Evolutionary conservation across 2,888 invertebrate genomes (phyloP).

Genomic region (Suillia variegata): DNA sequence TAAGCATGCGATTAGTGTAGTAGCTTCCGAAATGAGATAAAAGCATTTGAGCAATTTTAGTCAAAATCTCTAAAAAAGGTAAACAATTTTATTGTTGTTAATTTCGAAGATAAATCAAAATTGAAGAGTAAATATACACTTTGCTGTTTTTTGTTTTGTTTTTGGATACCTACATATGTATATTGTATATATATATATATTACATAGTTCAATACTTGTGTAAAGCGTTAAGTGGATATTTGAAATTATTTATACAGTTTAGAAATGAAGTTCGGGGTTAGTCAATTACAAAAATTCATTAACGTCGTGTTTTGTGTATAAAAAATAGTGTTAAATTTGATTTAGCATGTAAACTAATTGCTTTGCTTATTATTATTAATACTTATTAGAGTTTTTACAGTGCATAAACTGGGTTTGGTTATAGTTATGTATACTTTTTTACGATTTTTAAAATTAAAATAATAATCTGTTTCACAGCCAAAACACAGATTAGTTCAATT

Average conservation of each 20-base stretch:
- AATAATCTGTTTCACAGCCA: slow-evolving; percentile 60
- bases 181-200: not conserved
- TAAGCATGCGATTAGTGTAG: not conserved
- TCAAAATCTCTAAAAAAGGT: not conserved
- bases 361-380: no score
- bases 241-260: no score
- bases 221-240: no score
- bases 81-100: not conserved
- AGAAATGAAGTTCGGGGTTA: no score
- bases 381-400: no score
- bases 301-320: no score
- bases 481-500: slow-evolving; percentile 56
- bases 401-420: no score
- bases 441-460: slow-evolving; percentile 1
- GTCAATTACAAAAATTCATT: no score
- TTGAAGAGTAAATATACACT: not conserved
- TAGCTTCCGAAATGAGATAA: not conserved
- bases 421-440: not conserved
- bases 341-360: no score
- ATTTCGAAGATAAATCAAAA: no score
- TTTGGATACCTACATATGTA: not conserved
- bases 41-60: not conserved
- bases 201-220: no score
- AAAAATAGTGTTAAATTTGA: no score
- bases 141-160: not conserved